Percentiles rank a stretch among this genome's conserved stretches.
phyloP scores from a whole-genome alignment of 2,113 vertebrate species.

The Chroicocephalus ridibundus region DNA sequence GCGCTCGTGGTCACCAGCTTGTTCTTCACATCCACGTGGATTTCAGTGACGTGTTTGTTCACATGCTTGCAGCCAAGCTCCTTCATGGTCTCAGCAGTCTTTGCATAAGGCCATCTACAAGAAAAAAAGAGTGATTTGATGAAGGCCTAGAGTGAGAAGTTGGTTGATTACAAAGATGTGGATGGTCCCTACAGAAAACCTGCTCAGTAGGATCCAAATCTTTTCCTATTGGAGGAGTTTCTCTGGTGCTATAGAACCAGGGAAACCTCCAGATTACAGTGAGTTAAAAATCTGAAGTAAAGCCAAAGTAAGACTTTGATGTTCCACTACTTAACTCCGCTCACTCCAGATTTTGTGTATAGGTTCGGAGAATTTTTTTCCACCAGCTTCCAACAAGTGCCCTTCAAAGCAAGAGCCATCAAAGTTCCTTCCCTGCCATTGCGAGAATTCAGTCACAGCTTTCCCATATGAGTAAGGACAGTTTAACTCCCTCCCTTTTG shows the following conservation, averaged over 20 bases:
- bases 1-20: conserved; percentile 84
- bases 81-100: conserved; percentile 72
- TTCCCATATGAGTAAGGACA: neutral
- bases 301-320: neutral
- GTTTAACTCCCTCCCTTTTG: neutral
- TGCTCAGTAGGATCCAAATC: neutral
- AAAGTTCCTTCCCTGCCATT: neutral
- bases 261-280: neutral
- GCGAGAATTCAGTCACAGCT: neutral
- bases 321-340: neutral
- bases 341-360: neutral
- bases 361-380: neutral
- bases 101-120: conserved; percentile 82
- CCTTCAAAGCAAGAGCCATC: neutral
- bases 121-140: accelerated
- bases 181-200: neutral
- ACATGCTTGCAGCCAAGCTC: conserved; percentile 84
- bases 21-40: conserved; percentile 80
- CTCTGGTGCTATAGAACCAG: accelerated
- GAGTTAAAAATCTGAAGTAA: neutral
- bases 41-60: conserved; percentile 78
- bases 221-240: neutral
- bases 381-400: neutral
- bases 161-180: too few relatives aligned
- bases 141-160: too few relatives aligned